These are phyloP conservation scores for Octodonta nipae DNA, from an alignment of 2,888 invertebrate genomes.

Conservation along the genomic window DNA sequence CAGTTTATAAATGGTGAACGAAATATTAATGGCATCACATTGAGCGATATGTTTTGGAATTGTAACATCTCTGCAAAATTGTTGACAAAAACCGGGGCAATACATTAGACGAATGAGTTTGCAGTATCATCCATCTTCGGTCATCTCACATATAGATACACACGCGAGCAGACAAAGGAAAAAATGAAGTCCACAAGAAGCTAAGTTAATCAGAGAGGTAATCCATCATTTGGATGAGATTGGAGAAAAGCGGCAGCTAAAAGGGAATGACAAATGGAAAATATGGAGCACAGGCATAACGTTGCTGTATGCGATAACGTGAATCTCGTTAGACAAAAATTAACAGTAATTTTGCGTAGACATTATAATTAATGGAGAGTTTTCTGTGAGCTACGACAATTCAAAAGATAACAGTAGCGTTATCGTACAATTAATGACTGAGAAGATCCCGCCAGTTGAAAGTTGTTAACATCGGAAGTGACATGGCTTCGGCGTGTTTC, in stretches of 20 bases:
- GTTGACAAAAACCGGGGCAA: too few relatives aligned
- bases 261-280: slow-evolving; percentile 29
- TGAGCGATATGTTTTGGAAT: too few relatives aligned
- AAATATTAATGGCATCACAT: too few relatives aligned
- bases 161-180: too few relatives aligned
- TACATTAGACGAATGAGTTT: slow-evolving; percentile 12
- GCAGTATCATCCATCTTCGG: slow-evolving; percentile 12
- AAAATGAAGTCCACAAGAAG: slow-evolving; percentile 11
- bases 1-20: too few relatives aligned
- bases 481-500: too few relatives aligned
- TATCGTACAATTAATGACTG: slow-evolving; percentile 32
- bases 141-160: slow-evolving; percentile 12
- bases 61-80: too few relatives aligned
- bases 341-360: slow-evolving; percentile 30
- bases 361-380: slow-evolving; percentile 33
- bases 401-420: slow-evolving; percentile 26
- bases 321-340: slow-evolving; percentile 29
- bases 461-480: too few relatives aligned
- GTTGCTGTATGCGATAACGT: slow-evolving; percentile 21
- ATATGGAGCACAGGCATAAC: slow-evolving; percentile 25
- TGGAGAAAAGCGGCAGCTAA: slow-evolving; percentile 11
- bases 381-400: slow-evolving; percentile 28
- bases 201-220: slow-evolving; percentile 23
- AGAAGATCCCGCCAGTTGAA: slow-evolving; percentile 19
- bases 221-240: slow-evolving; percentile 23